Percentiles rank a stretch among this genome's conserved stretches.
These are phyloP conservation scores for Pyrgilauda ruficollis DNA, from an alignment of 2,113 vertebrate species.

Conservation along the genomic window DNA sequence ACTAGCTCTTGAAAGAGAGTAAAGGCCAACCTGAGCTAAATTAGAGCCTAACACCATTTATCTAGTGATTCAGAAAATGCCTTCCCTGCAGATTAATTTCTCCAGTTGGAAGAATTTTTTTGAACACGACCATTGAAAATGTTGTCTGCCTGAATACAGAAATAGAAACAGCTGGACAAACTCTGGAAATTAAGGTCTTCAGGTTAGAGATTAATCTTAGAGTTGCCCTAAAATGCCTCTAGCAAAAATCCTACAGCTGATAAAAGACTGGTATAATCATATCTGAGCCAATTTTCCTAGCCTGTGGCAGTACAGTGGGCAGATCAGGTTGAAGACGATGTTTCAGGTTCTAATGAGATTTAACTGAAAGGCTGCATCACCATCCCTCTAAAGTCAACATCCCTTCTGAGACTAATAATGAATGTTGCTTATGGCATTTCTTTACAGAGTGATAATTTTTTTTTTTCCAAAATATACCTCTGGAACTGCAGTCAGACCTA, in stretches of 20 bases:
- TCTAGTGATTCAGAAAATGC: conserved; percentile 4
- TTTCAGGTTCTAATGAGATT: neutral
- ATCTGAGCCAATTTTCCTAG: neutral
- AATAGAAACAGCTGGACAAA: neutral
- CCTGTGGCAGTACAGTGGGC: neutral
- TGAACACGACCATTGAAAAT: neutral
- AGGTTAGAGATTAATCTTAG: neutral
- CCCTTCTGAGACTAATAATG: neutral
- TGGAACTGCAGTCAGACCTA: neutral
- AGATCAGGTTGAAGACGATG: neutral
- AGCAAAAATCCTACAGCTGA: neutral
- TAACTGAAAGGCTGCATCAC: neutral
- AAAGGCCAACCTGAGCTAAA: conserved; percentile 43
- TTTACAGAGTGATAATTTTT: neutral
- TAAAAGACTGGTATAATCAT: neutral
- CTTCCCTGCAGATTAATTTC: conserved; percentile 37
- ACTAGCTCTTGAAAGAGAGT: conserved; percentile 1
- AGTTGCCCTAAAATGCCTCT: neutral
- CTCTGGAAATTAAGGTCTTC: conserved; percentile 6
- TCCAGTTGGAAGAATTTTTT: neutral
- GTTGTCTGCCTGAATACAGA: neutral
- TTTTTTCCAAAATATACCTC: neutral
- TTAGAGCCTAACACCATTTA: neutral
- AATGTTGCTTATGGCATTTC: neutral
- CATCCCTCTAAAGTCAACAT: neutral